Evolutionary conservation across 2,797 vertebrate species (phyloP).

Genomic region (Holocentrus rufus): DNA sequence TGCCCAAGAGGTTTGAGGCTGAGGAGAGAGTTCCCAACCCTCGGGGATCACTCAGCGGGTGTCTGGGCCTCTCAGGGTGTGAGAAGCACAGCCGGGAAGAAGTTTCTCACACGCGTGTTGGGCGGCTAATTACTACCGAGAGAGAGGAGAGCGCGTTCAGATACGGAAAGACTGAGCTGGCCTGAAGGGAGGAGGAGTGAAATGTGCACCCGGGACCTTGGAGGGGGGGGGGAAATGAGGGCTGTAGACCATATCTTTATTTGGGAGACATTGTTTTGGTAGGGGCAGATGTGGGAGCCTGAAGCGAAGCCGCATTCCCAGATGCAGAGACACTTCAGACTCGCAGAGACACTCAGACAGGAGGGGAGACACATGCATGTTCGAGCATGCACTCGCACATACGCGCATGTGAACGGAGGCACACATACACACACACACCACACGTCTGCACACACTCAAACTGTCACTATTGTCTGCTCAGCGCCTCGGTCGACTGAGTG

Average conservation of each 20-base stretch:
- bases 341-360: conserved; percentile 41
- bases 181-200: conserved; percentile 28
- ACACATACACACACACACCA: conserved; percentile 18
- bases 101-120: conserved; percentile 63
- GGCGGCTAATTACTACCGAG: conserved; percentile 42
- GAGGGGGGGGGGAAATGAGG: conserved; percentile 42
- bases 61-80: conserved; percentile 38
- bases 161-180: conserved; percentile 29
- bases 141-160: conserved; percentile 17
- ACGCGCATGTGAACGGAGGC: conserved; percentile 3
- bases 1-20: conserved; percentile 29
- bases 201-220: conserved; percentile 18
- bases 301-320: conserved; percentile 70
- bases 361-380: conserved; percentile 31
- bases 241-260: conserved; percentile 64
- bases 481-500: not conserved
- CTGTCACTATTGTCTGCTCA: conserved; percentile 38
- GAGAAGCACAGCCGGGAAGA: conserved; percentile 55
- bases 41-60: conserved; percentile 41
- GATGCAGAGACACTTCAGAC: conserved; percentile 64
- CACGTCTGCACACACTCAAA: conserved; percentile 41
- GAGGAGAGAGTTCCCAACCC: conserved; percentile 31
- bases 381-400: conserved; percentile 43
- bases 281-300: conserved; percentile 76
- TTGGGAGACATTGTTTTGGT: conserved; percentile 77